A percentile compares a stretch with the other conserved stretches of the same genome.
phyloP scores from a whole-genome alignment of 2,888 invertebrate species.

The Stramonita haemastoma region DNA sequence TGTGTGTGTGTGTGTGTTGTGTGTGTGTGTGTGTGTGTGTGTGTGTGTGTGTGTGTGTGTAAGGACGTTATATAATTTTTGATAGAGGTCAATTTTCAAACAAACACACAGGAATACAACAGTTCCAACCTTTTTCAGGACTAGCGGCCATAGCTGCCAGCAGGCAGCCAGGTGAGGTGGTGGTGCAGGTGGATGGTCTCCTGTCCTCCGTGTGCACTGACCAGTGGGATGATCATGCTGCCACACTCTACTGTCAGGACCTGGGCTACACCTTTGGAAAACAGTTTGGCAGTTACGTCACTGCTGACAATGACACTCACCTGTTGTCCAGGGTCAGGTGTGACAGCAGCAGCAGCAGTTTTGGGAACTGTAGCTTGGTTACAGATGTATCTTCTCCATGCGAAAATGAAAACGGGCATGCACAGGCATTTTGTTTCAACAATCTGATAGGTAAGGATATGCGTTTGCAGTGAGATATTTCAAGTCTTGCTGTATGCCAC shows the following conservation, averaged over 20 bases:
- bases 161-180: constrained; percentile 9
- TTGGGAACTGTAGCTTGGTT: constrained; percentile 46
- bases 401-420: constrained; percentile 28
- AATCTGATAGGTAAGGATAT: constrained; percentile 8
- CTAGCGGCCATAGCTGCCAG: background rate
- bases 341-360: constrained; percentile 61
- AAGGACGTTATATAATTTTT: too few relatives aligned
- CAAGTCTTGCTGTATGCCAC: too few relatives aligned
- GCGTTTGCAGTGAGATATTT: too few relatives aligned
- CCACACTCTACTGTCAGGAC: constrained; percentile 41
- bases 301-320: background rate
- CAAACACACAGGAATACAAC: too few relatives aligned
- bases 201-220: constrained; percentile 42
- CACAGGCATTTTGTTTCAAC: constrained; percentile 65
- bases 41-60: too few relatives aligned
- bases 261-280: constrained; percentile 57
- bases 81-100: too few relatives aligned
- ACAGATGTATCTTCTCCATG: background rate
- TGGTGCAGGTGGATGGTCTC: constrained; percentile 19
- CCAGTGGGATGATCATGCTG: constrained; percentile 44
- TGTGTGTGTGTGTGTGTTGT: too few relatives aligned
- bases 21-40: too few relatives aligned
- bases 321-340: constrained; percentile 78
- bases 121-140: background rate
- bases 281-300: background rate